Conservation (phyloP, 1,140 invertebrate genomes). For the Trachymyrmex cornetzi region DNA sequence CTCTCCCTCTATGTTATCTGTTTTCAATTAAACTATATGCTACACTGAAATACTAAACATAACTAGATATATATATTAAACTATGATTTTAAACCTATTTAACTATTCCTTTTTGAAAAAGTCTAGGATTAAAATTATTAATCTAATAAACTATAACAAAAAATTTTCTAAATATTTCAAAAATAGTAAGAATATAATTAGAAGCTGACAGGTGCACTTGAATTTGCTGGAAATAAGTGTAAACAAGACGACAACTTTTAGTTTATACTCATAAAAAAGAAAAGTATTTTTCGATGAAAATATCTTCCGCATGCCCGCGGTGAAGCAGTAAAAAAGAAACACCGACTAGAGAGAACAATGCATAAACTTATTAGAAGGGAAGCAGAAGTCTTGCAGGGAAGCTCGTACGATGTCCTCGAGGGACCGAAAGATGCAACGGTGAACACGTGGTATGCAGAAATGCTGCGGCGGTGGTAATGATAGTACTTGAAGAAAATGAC, state of each 20-base stretch:
- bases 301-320: not conserved
- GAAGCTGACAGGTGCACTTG: not conserved
- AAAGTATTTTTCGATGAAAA: constrained; percentile 33
- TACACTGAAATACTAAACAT: not conserved
- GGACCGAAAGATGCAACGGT: not conserved
- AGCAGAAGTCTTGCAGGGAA: constrained; percentile 30
- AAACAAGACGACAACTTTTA: not conserved
- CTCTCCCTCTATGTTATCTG: not conserved
- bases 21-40: not conserved
- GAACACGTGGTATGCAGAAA: not conserved
- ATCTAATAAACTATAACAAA: not conserved
- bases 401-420: constrained; percentile 15
- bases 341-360: constrained; percentile 49
- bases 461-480: constrained; percentile 41
- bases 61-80: not conserved
- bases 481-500: constrained; percentile 39
- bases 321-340: constrained; percentile 19
- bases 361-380: constrained; percentile 59
- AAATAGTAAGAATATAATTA: not conserved
- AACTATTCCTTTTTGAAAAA: not conserved
- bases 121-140: not conserved
- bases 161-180: constrained; percentile 7
- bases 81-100: not conserved
- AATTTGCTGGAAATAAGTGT: not conserved
- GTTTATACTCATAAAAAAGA: not conserved